Base-by-base conservation (phyloP, 1,140 invertebrate species). In the Nasonia giraulti region DNA sequence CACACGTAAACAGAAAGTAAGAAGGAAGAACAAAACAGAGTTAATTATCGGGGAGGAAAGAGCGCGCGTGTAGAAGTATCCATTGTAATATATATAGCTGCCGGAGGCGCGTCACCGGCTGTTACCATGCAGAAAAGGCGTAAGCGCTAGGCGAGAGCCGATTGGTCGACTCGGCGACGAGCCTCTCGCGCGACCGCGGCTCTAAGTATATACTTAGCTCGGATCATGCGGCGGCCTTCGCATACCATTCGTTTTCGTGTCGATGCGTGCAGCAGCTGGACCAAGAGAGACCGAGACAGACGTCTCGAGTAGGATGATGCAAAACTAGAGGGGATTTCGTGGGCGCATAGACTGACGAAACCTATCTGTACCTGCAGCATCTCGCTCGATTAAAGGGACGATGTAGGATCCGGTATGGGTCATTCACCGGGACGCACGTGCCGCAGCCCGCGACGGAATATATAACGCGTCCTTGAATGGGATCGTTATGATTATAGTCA, bases 131-230 rank as follows among this genome's bases (percentile, higher is more conserved):
- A 31, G 76, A 17, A 5, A n/a, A 62, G 55, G 55, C 55, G 55
- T 62, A 62, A 62, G 71, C 79, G 40, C 23, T 20, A 12, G n/a
- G n/a, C 73, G 76, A 47, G 12, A 14, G n/a, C 14, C 14, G 86
- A 91, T 91, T 91, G 90, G 90, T 80, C 74, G 76, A 40, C 14
- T 50, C 31, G 44, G 50, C 47, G 90, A 79, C 90, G 90, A 90
- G 90, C 90, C 90, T 86, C 90, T 89, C 68, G 82, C 71, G 86
- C 87, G 86, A 89, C 88, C 87, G 86, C 31, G 77, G 31, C 47
- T 62, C 55, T 62, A 62, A n/a, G n/a, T n/a, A n/a, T 44, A 44
- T 44, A 44, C 40, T 44, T 44, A 44, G 33, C 40, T 40, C 40
- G 40, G 40, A 7, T 44, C 27, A 27, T 27, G 27, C 27, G 27